Base-by-base conservation (phyloP, 2,888 invertebrate genomes). In the Aphodius granarius region DNA sequence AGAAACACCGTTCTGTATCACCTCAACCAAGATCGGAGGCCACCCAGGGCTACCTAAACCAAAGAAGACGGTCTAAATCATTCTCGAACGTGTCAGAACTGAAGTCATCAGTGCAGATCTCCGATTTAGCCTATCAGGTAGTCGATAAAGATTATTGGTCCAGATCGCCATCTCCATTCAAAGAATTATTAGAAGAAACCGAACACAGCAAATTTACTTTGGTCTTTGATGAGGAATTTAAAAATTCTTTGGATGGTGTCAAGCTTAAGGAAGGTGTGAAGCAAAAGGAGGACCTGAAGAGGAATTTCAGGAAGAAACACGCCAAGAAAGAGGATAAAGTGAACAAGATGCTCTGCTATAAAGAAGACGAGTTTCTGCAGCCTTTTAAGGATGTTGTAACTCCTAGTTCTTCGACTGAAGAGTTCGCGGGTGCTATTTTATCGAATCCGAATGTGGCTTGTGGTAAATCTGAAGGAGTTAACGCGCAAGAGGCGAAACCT, bases 211-310 rank as follows among this genome's bases (percentile, higher is more conserved):
- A 76, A 66, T 78, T 79, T 72, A 76, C 77, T 13, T 73, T 80
- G 18, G 75, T 78, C 71, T 81, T 78, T 21, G 80, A 83, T 17
- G 88, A 89, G 77, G 87, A 88, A 22, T 89, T 88, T 79, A 82
- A 89, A 66, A 85, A 89, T 86, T 91, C 91, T 81, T 88, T 92
- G 83, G 92, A 93, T 86, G 92, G 92, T 81, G n/a, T n/a, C n/a
- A n/a, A n/a, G n/a, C n/a, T n/a, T n/a, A n/a, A n/a, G n/a, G n/a
- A n/a, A n/a, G n/a, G n/a, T n/a, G 19, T 68, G 16, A 68, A 68
- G 22, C 68, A 68, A 21, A 68, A 13, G 15, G 80, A 79, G 22
- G 78, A 78, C 18, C 77, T 75, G 20, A 78, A 78, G 65, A 77
- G 78, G 19, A 70, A 75, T 63, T 80, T 80, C 62, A 75, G 63